Conservation (phyloP, 2,888 invertebrate genomes). For the Temnothorax ravouxi region DNA sequence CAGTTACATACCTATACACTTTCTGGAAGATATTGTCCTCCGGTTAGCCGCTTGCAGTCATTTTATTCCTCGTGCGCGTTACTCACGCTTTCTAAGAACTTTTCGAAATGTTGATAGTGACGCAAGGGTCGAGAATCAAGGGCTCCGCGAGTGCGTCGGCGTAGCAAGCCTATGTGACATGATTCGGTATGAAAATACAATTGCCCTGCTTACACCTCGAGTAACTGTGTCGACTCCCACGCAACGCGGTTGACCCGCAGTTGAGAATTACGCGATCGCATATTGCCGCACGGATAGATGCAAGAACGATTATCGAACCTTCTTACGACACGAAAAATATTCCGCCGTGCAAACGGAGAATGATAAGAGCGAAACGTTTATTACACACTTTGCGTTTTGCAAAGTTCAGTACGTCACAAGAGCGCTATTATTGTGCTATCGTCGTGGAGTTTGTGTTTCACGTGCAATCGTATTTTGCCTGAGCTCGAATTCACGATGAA, state of each 20-base stretch:
- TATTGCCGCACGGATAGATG: constrained; percentile 2
- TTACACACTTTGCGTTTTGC: constrained; percentile 10
- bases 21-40: constrained; percentile 13
- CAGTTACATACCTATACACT: neutral
- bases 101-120: constrained; percentile 52
- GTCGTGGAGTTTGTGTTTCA: constrained; percentile 18
- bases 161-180: constrained; percentile 37
- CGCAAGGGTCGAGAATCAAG: constrained; percentile 50
- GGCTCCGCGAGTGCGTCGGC: constrained; percentile 46
- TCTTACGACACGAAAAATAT: constrained; percentile 1
- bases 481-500: constrained; percentile 15
- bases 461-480: constrained; percentile 19
- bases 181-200: constrained; percentile 57
- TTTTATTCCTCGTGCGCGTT: constrained; percentile 23
- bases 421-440: constrained; percentile 18
- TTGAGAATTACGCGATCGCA: constrained; percentile 53
- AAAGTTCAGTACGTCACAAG: constrained; percentile 41
- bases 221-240: constrained; percentile 63
- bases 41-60: neutral
- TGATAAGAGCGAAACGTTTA: constrained; percentile 20
- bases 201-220: constrained; percentile 54
- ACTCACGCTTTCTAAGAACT: constrained; percentile 51
- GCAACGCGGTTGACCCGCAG: constrained; percentile 54
- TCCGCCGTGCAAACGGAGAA: neutral
- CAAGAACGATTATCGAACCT: constrained; percentile 23